These are phyloP conservation scores for Macroramphosus scolopax DNA, from an alignment of 2,797 vertebrate species.

Conservation along the genomic window DNA sequence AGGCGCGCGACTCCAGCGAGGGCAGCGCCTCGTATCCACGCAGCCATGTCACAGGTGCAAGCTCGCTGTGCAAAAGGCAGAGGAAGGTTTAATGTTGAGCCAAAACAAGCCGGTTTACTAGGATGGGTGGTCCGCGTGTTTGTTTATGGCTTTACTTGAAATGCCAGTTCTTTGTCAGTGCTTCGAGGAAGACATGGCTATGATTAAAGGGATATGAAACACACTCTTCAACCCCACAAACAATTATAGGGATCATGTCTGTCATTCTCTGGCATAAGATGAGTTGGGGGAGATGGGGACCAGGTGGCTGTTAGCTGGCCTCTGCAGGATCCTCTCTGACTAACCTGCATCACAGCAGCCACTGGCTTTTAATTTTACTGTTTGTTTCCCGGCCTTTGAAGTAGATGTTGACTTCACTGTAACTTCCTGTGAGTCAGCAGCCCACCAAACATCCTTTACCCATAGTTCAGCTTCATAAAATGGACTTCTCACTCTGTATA, in stretches of 20 bases:
- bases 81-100: constrained; percentile 64
- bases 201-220: constrained; percentile 78
- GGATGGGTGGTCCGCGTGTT: constrained; percentile 78
- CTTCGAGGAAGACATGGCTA: constrained; percentile 63
- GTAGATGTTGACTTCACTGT: constrained; percentile 45
- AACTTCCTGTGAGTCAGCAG: constrained; percentile 65
- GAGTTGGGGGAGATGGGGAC: constrained; percentile 67
- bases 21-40: constrained; percentile 67
- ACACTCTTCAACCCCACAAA: constrained; percentile 43
- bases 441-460: constrained; percentile 34
- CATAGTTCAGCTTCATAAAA: no score
- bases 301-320: constrained; percentile 63
- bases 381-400: constrained; percentile 59
- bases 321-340: constrained; percentile 70
- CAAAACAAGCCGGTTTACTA: constrained; percentile 71
- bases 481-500: constrained; percentile 22
- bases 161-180: constrained; percentile 69
- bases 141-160: constrained; percentile 74
- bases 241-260: constrained; percentile 66
- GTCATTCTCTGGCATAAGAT: constrained; percentile 66
- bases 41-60: constrained; percentile 78
- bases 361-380: constrained; percentile 66
- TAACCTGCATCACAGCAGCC: constrained; percentile 66
- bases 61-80: no score
- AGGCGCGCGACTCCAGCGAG: constrained; percentile 45